Evolutionary conservation across 2,888 invertebrate genomes (phyloP), one percentile per base, ranked within the genome.

Genomic region (Yponomeuta sedellus): DNA sequence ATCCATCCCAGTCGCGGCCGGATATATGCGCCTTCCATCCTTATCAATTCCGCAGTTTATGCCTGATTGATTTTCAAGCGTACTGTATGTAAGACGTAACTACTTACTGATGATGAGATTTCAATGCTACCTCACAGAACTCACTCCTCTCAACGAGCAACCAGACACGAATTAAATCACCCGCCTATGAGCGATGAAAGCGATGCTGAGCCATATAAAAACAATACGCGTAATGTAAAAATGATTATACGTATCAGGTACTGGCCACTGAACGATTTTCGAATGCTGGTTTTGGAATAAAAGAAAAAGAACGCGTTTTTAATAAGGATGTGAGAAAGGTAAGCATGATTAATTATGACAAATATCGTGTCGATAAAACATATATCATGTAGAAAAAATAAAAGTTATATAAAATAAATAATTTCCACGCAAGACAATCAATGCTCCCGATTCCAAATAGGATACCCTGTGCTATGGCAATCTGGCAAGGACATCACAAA

Each of bases 151-250:
- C 44, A 59, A 59, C 22, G 25, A 20, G 25, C 59, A 25, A 6
- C 59, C 6, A 59, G 12, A 59, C 10, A 59, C 11, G 25, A 59
- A 59, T 59, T 59, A 59, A 59, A 59, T 59, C 25, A 59, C 20
- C 59, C 59, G 12, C 59, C 59, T 25, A 22, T 59, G 11, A 11
- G 25, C 5, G 22, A 59, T 59, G 59, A 25, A 20, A 22, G 25
- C 59, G 22, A 59, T 59, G 59, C 12, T 22, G 59, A 59, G 25
- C 59, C 59, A 62, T 25, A 59, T 62, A 62, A 39, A 62, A 62
- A 62, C 62, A 34, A 34, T 34, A 39, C 34, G n/a, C 39, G 62
- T 62, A 62, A 62, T 62, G 62, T 62, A 34, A 34, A 62, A 62
- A 62, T 63, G 52, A 63, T 63, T 63, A 63, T 22, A 63, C 40